Percentiles rank a stretch among this genome's conserved stretches.
These are phyloP conservation scores for Stichopus horrens DNA, from an alignment of 53 echinoderm and acorn worm genomes.

Conservation along the genomic window DNA sequence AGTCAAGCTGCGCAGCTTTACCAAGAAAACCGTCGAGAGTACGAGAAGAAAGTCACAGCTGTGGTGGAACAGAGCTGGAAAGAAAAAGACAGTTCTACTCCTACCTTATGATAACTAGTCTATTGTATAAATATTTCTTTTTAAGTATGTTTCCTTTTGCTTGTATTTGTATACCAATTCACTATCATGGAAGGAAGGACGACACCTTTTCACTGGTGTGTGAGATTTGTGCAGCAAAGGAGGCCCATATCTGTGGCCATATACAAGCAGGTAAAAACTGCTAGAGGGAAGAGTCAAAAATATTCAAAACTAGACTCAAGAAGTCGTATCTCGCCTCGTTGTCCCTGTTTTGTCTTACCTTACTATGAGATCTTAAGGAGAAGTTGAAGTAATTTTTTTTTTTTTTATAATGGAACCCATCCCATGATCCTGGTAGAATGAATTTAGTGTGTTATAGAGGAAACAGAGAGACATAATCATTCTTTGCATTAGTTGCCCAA, in stretches of 20 bases:
- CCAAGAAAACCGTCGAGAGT: constrained; percentile 97
- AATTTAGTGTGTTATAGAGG: neutral
- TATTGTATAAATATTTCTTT: constrained; percentile 4
- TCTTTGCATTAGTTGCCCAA: neutral
- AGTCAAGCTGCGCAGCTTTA: constrained; percentile 99
- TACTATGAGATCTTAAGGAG: neutral
- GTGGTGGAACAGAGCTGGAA: constrained; percentile 95
- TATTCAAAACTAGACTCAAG: neutral
- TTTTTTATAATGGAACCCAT: neutral
- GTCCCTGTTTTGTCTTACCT: neutral
- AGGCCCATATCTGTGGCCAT: neutral
- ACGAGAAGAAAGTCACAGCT: constrained; percentile 93
- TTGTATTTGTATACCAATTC: constrained; percentile 43
- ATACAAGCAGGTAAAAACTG: neutral
- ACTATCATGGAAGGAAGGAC: constrained; percentile 35
- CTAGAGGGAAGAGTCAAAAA: constrained; percentile 5
- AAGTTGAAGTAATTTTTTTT: neutral
- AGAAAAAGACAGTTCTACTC: neutral
- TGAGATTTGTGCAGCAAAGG: neutral
- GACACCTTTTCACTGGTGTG: neutral
- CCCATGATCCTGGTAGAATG: neutral
- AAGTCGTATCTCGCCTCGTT: neutral
- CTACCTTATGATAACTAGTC: constrained; percentile 57
- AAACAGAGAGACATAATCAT: neutral
- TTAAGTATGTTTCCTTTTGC: constrained; percentile 19